phyloP scores from a whole-genome alignment of 2,888 invertebrate genomes.

The Schizotus pectinicornis region DNA sequence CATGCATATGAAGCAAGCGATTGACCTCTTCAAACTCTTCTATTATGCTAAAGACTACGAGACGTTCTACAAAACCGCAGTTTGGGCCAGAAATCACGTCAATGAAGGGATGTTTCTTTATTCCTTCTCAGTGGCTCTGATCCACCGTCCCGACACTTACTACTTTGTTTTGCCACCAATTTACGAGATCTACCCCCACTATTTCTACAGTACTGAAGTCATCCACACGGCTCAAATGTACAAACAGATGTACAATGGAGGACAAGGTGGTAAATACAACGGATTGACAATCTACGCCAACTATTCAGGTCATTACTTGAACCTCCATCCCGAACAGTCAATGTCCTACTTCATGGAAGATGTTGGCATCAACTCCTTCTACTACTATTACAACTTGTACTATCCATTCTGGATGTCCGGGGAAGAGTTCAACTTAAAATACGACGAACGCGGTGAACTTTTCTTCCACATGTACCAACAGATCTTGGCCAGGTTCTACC shows the following conservation, averaged over 20 bases:
- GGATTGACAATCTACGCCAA: slow-evolving; percentile 67
- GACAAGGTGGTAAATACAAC: slow-evolving; percentile 33
- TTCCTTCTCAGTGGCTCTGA: slow-evolving; percentile 66
- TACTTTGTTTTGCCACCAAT: slow-evolving; percentile 72
- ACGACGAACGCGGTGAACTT: slow-evolving; percentile 69
- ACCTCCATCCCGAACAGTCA: slow-evolving; percentile 63
- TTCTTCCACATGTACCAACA: slow-evolving; percentile 72
- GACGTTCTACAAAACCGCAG: slow-evolving; percentile 72
- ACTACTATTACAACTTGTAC: slow-evolving; percentile 67
- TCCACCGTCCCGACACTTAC: slow-evolving; percentile 69
- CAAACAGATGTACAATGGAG: slow-evolving; percentile 61
- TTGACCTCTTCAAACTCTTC: slow-evolving; percentile 70
- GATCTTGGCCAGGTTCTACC: slow-evolving; percentile 72
- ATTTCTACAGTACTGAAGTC: slow-evolving; percentile 72
- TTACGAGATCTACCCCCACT: slow-evolving; percentile 76
- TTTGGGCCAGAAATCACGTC: slow-evolving; percentile 69
- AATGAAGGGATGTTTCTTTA: slow-evolving; percentile 76
- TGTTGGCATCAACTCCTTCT: slow-evolving; percentile 69
- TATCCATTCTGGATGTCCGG: slow-evolving; percentile 71
- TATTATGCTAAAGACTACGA: slow-evolving; percentile 74
- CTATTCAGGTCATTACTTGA: slow-evolving; percentile 64
- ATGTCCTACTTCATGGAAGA: slow-evolving; percentile 78
- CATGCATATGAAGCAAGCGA: slow-evolving; percentile 67
- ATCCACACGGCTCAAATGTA: slow-evolving; percentile 70
- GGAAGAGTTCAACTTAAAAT: slow-evolving; percentile 57